Percentiles rank a stretch among this genome's conserved stretches.
These are phyloP conservation scores for Montipora capricornis DNA, from an alignment of 64 coral and sea anemone species.

Conservation along the genomic window DNA sequence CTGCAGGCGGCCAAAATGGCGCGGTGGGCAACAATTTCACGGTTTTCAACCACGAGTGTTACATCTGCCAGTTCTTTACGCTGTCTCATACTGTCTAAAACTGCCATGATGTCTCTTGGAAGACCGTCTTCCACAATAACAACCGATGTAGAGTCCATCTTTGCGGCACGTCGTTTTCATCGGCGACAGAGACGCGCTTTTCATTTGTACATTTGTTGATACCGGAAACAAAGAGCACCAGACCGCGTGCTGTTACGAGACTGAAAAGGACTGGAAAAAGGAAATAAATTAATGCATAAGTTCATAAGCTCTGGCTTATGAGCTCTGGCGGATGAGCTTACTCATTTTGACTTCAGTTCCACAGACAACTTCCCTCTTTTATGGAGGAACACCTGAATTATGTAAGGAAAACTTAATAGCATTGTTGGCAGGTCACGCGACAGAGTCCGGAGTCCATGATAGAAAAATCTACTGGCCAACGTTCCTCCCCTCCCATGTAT, in stretches of 20 bases:
- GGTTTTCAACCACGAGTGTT: conserved; percentile 63
- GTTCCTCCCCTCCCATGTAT: neutral
- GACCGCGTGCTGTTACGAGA: neutral
- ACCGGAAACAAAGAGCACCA: conserved; percentile 23
- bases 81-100: conserved; percentile 87
- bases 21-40: conserved; percentile 75
- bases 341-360: neutral
- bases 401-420: neutral
- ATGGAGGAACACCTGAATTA: neutral
- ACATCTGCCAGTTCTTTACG: conserved; percentile 91
- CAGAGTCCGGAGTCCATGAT: neutral
- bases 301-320: neutral
- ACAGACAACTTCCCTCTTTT: neutral
- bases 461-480: neutral
- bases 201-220: neutral
- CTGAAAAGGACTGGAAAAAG: conserved; percentile 42
- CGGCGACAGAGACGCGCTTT: neutral
- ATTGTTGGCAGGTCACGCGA: neutral
- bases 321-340: neutral
- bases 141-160: conserved; percentile 79
- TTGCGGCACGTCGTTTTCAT: neutral
- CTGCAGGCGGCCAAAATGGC: conserved; percentile 96
- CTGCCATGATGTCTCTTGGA: conserved; percentile 77
- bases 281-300: conserved; percentile 22
- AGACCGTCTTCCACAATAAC: conserved; percentile 81